These are phyloP conservation scores for Aphaenogaster floridana DNA, from an alignment of 1,140 invertebrate species.

Conservation along the genomic window DNA sequence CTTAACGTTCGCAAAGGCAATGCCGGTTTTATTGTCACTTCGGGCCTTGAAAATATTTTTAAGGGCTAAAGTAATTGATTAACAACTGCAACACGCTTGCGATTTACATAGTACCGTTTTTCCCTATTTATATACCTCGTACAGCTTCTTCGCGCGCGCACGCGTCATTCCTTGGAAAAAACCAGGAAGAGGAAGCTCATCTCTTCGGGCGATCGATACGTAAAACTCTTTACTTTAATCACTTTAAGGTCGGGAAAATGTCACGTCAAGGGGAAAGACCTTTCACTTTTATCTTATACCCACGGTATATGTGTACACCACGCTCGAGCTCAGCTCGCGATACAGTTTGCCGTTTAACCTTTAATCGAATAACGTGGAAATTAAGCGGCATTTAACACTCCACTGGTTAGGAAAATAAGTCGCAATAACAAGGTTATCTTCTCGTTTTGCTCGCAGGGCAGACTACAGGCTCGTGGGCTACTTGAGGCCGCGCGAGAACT, in stretches of 20 bases:
- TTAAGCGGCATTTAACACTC: conserved; percentile 68
- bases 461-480: not conserved
- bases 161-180: conserved; percentile 8
- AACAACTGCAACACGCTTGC: not conserved
- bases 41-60: not conserved
- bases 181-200: conserved; percentile 49
- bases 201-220: conserved; percentile 30
- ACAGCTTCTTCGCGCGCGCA: no score
- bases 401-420: conserved; percentile 63
- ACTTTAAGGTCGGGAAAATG: conserved; percentile 59
- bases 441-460: conserved; percentile 8
- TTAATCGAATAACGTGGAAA: conserved; percentile 56
- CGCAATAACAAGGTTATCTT: conserved; percentile 47
- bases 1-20: not conserved
- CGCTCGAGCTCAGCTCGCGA: not conserved
- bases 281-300: conserved; percentile 61
- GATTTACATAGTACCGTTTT: not conserved
- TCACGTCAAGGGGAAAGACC: conserved; percentile 51
- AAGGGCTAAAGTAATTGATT: not conserved
- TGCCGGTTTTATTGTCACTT: not conserved
- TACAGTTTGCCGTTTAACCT: conserved; percentile 52
- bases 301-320: not conserved
- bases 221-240: conserved; percentile 40
- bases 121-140: not conserved
- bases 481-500: not conserved